Percentiles rank a stretch among this genome's conserved stretches.
Evolutionary conservation across 2,797 vertebrate genomes (phyloP).

Genomic region (Cryptoprocta ferox): DNA sequence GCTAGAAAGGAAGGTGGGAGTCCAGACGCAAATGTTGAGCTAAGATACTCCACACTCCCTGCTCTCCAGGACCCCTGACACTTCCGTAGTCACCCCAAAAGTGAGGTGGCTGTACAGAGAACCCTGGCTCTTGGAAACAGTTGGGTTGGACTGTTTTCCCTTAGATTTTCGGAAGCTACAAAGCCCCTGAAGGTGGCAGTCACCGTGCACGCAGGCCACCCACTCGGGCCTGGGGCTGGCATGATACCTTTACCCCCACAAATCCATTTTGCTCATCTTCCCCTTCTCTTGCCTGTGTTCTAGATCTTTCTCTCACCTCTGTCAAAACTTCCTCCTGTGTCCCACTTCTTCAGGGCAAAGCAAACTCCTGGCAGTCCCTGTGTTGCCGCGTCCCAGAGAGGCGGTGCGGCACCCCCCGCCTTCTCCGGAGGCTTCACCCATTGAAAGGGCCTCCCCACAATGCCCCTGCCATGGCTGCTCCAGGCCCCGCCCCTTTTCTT

Average conservation of each 20-base stretch:
- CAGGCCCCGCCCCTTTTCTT: neutral
- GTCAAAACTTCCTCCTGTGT: neutral
- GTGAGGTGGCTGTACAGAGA: neutral
- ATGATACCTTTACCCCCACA: neutral
- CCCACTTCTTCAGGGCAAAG: neutral
- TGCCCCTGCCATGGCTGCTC: too few species aligned
- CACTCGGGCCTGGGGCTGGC: neutral
- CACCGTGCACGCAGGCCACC: neutral
- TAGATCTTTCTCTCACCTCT: neutral
- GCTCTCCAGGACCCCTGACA: neutral
- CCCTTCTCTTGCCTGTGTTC: neutral
- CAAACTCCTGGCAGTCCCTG: too few species aligned
- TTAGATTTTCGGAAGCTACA: neutral
- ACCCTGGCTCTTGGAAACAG: neutral
- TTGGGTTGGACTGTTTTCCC: neutral
- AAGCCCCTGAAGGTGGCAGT: neutral
- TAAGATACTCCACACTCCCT: neutral
- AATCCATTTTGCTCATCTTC: neutral
- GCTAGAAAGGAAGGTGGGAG: neutral
- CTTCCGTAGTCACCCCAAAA: neutral
- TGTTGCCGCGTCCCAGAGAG: rapidly evolving
- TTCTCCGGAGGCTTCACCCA: neutral
- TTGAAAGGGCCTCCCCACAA: neutral
- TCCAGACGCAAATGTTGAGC: neutral
- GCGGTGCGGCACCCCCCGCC: rapidly evolving